A percentile compares a stretch with the other conserved stretches of the same genome.
Evolutionary conservation across 2,113 vertebrate genomes (phyloP).

Genomic region (Corydoras maculifer): DNA sequence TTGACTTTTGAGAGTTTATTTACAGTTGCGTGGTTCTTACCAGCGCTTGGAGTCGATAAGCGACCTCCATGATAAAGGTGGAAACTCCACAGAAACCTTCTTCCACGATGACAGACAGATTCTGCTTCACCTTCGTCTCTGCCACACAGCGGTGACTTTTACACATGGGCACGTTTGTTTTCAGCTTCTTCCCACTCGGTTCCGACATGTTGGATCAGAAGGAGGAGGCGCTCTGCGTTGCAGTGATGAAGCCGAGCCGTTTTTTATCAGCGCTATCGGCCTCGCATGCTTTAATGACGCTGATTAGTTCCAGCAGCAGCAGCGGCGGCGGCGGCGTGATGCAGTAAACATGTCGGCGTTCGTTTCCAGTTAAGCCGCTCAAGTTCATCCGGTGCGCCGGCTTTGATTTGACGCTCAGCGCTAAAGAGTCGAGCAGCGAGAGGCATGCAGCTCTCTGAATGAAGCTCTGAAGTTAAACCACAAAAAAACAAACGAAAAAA

Average conservation of each 20-base stretch:
- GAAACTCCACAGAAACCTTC: conserved; percentile 66
- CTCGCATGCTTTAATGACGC: not conserved
- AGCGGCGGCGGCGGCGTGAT: too few relatives aligned
- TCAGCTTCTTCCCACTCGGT: conserved; percentile 55
- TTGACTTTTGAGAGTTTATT: not conserved
- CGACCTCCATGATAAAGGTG: conserved; percentile 57
- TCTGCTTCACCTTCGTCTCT: conserved; percentile 51
- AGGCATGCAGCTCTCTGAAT: too few relatives aligned
- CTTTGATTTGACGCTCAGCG: not conserved
- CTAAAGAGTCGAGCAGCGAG: too few relatives aligned
- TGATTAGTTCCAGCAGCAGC: not conserved
- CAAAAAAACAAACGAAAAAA: too few relatives aligned
- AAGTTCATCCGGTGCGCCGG: conserved; percentile 47
- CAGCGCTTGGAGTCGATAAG: conserved; percentile 65
- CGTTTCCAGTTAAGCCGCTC: conserved; percentile 50
- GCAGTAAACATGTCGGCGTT: conserved; percentile 3
- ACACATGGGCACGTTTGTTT: conserved; percentile 56
- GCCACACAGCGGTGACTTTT: conserved; percentile 44
- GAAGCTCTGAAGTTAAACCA: too few relatives aligned
- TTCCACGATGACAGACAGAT: conserved; percentile 62
- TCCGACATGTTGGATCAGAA: conserved; percentile 51
- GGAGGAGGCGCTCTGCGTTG: not conserved
- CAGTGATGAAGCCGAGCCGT: not conserved
- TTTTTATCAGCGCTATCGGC: not conserved
- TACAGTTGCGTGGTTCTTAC: conserved; percentile 48